Percentiles rank a stretch among this genome's conserved stretches.
Evolutionary conservation across 1,140 invertebrate genomes (phyloP).

Genomic region (Ceratitis capitata): DNA sequence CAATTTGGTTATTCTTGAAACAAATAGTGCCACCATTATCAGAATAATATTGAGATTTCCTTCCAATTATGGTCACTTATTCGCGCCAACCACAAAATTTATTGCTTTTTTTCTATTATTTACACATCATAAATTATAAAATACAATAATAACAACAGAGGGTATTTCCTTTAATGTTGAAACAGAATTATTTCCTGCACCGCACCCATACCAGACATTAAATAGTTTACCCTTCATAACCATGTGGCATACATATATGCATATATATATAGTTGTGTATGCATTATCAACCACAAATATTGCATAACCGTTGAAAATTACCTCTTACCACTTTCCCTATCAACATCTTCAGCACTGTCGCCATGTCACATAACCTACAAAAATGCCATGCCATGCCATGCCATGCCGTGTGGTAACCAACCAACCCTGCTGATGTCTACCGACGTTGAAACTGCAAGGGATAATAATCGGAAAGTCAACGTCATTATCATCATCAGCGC

Average conservation of each 20-base stretch:
- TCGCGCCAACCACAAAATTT: no score
- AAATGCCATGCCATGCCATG: neutral
- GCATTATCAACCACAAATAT: slow-evolving; percentile 17
- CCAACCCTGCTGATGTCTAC: neutral
- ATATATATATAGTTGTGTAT: neutral
- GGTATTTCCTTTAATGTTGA: neutral
- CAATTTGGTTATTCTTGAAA: no score
- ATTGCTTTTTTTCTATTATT: no score
- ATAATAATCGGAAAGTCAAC: slow-evolving; percentile 7
- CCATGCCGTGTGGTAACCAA: neutral
- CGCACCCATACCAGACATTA: neutral
- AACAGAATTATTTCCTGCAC: neutral
- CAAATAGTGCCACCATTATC: no score
- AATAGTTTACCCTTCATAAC: neutral
- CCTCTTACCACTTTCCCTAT: neutral
- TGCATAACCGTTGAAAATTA: slow-evolving; percentile 35
- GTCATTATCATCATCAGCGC: slow-evolving; percentile 15
- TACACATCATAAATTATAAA: neutral
- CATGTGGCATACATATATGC: neutral
- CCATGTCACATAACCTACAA: no score
- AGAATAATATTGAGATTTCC: no score
- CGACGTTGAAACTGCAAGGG: neutral
- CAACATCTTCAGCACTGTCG: no score
- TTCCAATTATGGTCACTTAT: no score
- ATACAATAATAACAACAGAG: neutral